Percentiles rank a stretch among this genome's conserved stretches.
Conservation (phyloP, 1,140 invertebrate species). For the Frieseomelitta varia region DNA sequence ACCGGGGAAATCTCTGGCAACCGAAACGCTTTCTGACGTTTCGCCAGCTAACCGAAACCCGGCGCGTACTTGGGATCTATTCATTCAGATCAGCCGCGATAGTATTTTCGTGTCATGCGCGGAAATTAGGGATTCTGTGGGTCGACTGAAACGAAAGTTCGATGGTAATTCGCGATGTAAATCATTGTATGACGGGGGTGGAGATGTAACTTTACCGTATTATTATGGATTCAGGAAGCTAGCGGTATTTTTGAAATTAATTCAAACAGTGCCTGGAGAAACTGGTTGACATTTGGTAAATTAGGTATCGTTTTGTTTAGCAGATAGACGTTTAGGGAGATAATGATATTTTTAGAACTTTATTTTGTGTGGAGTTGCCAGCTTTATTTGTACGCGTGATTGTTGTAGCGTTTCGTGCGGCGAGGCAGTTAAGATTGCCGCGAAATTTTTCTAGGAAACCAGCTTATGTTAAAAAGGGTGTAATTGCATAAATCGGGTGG, state of each 20-base stretch:
- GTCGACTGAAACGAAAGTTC: neutral
- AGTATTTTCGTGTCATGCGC: slow-evolving; percentile 34
- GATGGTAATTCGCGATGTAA: neutral
- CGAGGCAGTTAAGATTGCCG: neutral
- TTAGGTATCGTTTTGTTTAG: too few species aligned
- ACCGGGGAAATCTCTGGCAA: slow-evolving; percentile 61
- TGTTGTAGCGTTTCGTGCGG: neutral
- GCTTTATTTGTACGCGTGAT: neutral
- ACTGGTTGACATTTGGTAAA: too few species aligned
- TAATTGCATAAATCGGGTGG: neutral
- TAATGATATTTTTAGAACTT: neutral
- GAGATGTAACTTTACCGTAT: neutral
- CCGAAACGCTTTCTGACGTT: slow-evolving; percentile 11
- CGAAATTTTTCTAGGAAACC: neutral
- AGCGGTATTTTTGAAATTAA: too few species aligned
- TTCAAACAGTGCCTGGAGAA: too few species aligned
- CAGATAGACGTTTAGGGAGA: neutral
- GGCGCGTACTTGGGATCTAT: slow-evolving; percentile 37
- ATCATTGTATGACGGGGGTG: neutral
- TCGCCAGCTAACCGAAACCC: slow-evolving; percentile 28
- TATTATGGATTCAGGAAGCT: too few species aligned
- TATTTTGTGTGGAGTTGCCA: too few species aligned
- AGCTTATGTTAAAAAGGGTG: neutral
- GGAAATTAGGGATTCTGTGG: slow-evolving; percentile 3
- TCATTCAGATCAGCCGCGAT: slow-evolving; percentile 47